A percentile compares a stretch with the other conserved stretches of the same genome.
phyloP scores from a whole-genome alignment of 2,888 invertebrate genomes.

The Parelbella ahira region DNA sequence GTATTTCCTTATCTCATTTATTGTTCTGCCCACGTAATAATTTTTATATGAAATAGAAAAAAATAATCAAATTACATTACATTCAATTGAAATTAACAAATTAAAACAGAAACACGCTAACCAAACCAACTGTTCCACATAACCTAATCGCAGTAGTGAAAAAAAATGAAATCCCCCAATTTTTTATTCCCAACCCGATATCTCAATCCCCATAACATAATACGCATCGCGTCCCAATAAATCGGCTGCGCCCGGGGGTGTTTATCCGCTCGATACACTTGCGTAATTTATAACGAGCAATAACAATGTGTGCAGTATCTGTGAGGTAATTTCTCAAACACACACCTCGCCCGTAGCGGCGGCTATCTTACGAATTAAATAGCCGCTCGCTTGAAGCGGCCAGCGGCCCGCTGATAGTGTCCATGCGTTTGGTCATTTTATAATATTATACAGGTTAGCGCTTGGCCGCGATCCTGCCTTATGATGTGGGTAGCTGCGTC shows the following conservation, averaged over 20 bases:
- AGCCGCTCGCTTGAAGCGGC: slow-evolving; percentile 27
- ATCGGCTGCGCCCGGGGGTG: slow-evolving; percentile 41
- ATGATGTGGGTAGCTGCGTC: too few relatives aligned
- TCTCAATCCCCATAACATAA: slow-evolving; percentile 20
- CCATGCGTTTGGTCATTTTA: too few relatives aligned
- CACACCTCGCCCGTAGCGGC: slow-evolving; percentile 59
- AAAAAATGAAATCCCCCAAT: slow-evolving; percentile 5
- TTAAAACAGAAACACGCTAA: too few relatives aligned
- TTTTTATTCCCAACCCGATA: too few relatives aligned
- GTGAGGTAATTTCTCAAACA: slow-evolving; percentile 68
- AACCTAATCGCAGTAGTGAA: slow-evolving; percentile 4
- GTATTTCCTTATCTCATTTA: too few relatives aligned
- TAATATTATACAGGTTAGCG: too few relatives aligned
- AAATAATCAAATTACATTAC: too few relatives aligned
- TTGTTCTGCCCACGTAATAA: too few relatives aligned
- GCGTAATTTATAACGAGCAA: slow-evolving; percentile 64
- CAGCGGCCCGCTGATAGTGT: background rate
- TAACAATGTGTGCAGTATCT: slow-evolving; percentile 69
- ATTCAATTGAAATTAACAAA: too few relatives aligned
- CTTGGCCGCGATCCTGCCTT: too few relatives aligned
- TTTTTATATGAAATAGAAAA: too few relatives aligned
- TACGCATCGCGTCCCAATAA: slow-evolving; percentile 22
- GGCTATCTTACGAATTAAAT: slow-evolving; percentile 51
- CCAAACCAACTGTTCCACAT: too few relatives aligned
- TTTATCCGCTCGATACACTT: slow-evolving; percentile 57